Base-by-base conservation (phyloP, 2,888 invertebrate genomes). In the Polydrusus tereticollis region DNA sequence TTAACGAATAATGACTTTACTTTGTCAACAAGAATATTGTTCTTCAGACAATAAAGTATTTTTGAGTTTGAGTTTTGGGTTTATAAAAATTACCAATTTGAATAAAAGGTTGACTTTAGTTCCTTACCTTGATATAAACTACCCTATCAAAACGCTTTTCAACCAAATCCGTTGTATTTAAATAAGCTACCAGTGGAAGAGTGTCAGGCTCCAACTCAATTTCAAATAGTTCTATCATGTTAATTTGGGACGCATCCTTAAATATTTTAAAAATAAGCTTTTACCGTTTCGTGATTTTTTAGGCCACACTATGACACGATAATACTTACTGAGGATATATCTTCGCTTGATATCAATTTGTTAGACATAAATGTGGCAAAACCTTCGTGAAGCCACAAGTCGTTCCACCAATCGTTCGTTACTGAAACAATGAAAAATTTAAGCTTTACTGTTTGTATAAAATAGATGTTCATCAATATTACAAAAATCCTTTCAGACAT, bases 321-420 rank as follows among this genome's bases (percentile, higher is more conserved):
- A 5, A 5, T 36, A 36, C 36, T 36, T 36, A 21, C 23, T 7
- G 14, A 1, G 1, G 26, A 8, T 62, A 47, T 43, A 18, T 38
- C 5, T 38, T 36, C 41, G 7, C 38, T 23, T n/a, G 67, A 62
- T 20, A 72, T 72, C 12, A 78, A 38, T 74, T 77, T 79, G n/a
- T 76, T 75, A 7, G 75, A 75, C 77, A 81, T 78, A 60, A 75
- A 82, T 5, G 77, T 76, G 7, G 80, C 80, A 50, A 81, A 78
- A 10, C 78, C 79, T 73, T 82, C 82, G 41, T 82, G 81, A 16
- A 82, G 59, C 82, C 82, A 82, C 21, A 81, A 68, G 47, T 82
- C 81, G 55, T 77, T 77, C 81, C 81, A 82, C 79, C 80, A 81
- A 21, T 78, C 73, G 52, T 80, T 81, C 3, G 81, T 81, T 7